Conservation (phyloP, 2,888 invertebrate genomes). For the Apodemia zela region DNA sequence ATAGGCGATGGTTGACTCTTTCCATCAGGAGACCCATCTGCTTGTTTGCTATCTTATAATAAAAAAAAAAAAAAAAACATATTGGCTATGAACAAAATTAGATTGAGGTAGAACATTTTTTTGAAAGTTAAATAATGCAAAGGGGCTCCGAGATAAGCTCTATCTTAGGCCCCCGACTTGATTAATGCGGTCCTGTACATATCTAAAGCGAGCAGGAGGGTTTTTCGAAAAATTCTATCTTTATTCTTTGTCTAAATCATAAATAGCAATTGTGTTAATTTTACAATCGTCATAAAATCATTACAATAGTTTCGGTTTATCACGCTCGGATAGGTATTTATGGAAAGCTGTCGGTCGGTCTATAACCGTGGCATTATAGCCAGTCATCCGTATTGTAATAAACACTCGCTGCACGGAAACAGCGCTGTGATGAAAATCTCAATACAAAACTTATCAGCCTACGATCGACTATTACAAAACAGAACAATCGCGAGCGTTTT, state of each 20-base stretch:
- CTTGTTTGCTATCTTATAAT: no score
- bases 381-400: conserved; percentile 12
- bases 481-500: neutral
- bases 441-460: conserved; percentile 1
- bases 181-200: no score
- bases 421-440: conserved; percentile 3
- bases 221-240: no score
- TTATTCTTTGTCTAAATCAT: neutral
- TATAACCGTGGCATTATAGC: neutral
- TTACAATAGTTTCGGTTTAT: neutral
- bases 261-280: neutral
- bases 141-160: no score
- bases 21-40: no score
- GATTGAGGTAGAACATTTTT: no score
- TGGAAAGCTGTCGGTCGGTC: conserved; percentile 7
- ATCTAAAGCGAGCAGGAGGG: no score
- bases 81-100: no score
- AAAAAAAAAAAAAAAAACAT: no score
- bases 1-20: no score
- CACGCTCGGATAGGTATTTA: conserved; percentile 3
- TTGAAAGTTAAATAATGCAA: no score
- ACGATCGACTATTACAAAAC: neutral
- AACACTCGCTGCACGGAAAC: conserved; percentile 4
- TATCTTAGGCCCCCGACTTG: no score
- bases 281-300: neutral